phyloP scores from a whole-genome alignment of 2,888 invertebrate species.

The Cremastobaeus sp. region DNA sequence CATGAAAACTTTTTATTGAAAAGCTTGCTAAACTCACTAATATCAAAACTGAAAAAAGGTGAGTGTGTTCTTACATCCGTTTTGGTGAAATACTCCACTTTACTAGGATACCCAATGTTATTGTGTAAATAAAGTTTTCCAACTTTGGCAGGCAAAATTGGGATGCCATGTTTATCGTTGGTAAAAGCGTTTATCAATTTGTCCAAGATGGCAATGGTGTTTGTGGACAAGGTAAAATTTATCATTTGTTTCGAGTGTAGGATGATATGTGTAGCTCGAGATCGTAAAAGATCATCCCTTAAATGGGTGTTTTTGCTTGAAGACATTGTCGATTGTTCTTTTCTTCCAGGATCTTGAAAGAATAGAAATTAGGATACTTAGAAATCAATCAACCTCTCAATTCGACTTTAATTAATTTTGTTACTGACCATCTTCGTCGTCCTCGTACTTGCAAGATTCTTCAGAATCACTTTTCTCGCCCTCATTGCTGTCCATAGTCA shows the following conservation, averaged over 20 bases:
- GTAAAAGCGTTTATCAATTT: slow-evolving; percentile 77
- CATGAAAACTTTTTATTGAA: slow-evolving; percentile 3
- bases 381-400: neutral
- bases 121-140: slow-evolving; percentile 80
- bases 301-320: slow-evolving; percentile 25
- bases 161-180: slow-evolving; percentile 74
- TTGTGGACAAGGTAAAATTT: slow-evolving; percentile 85
- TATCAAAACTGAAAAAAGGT: too few species aligned
- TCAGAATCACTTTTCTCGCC: slow-evolving; percentile 79
- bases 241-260: slow-evolving; percentile 84
- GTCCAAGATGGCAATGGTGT: slow-evolving; percentile 81
- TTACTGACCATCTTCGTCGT: slow-evolving; percentile 73
- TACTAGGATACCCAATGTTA: slow-evolving; percentile 80
- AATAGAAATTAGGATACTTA: neutral
- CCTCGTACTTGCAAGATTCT: slow-evolving; percentile 76
- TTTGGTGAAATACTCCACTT: slow-evolving; percentile 70
- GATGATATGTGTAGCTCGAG: slow-evolving; percentile 83
- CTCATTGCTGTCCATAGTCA: slow-evolving; percentile 84
- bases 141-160: slow-evolving; percentile 67
- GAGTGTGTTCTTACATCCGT: slow-evolving; percentile 68
- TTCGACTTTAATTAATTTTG: neutral
- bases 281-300: slow-evolving; percentile 21
- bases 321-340: slow-evolving; percentile 16
- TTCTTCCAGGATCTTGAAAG: slow-evolving; percentile 36
- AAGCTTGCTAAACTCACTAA: too few species aligned